Percentiles rank a stretch among this genome's conserved stretches.
These are phyloP conservation scores for Seira sanloemensis DNA, from an alignment of 2,888 invertebrate species.

Conservation along the genomic window DNA sequence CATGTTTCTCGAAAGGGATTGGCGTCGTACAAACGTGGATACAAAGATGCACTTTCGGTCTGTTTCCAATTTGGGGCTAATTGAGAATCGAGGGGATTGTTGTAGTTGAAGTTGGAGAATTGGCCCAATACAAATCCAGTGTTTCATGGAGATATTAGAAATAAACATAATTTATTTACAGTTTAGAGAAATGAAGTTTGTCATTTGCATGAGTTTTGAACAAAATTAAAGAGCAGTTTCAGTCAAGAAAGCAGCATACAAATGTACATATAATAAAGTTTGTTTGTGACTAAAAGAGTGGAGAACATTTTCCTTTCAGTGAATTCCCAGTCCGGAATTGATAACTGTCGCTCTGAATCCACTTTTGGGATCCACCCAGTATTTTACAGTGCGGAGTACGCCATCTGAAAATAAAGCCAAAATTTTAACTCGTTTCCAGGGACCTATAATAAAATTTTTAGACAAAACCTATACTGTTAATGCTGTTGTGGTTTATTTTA, in stretches of 20 bases:
- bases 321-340: conserved; percentile 31
- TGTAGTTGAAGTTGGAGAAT: no score
- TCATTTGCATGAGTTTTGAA: not conserved
- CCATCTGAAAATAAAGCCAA: conserved; percentile 25
- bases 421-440: no score
- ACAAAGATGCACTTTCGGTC: no score
- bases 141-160: not conserved
- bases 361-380: conserved; percentile 27
- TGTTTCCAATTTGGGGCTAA: no score
- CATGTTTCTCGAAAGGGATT: not conserved
- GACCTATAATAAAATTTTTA: no score
- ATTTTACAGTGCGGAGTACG: conserved; percentile 30
- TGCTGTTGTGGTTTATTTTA: no score
- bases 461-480: no score
- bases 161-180: not conserved
- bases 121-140: no score
- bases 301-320: not conserved
- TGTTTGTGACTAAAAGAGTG: not conserved
- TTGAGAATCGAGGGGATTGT: no score
- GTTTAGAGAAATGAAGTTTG: not conserved
- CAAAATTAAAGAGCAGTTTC: not conserved
- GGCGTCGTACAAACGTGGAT: no score
- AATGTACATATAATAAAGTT: not conserved
- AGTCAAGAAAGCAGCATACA: no score
- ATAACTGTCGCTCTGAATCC: conserved; percentile 32